Base-by-base conservation (phyloP, 1,140 invertebrate species). In the Apis florea region DNA sequence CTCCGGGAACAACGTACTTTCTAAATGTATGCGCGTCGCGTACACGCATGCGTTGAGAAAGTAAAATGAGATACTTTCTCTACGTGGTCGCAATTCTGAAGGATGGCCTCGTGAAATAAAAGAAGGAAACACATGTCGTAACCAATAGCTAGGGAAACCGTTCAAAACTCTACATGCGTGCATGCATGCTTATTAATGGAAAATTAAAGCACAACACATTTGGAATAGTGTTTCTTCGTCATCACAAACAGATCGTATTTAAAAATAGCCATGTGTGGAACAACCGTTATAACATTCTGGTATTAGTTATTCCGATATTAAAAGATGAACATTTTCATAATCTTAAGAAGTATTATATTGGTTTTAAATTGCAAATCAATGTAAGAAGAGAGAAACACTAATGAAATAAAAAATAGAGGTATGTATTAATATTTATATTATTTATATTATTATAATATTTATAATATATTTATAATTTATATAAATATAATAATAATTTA, bases 31-130 rank as follows among this genome's bases (percentile, higher is more conserved):
- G 56, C 68, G 47, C 12, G 15, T 13, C 49, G 58, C 47, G 47
- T 49, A 15, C 47, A 31, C 21, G 77, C 68, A 53, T 64, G 77
- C 51, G 49, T 21, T 51, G 59, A 2, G 69, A 79, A 79, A 72
- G 77, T 73, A 54, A 73, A 72, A 47, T n/a, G 69, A 54, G 40
- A 69, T 51, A 79, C 77, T 79, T 79, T 79, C 77, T 70, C 77
- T 71, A 51, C 76, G 76, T 51, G 54, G 51, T 47, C 40, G 51
- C 19, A 31, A 54, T 77, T 40, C 63, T 72, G 58, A 59, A 58
- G 70, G 31, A 21, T 72, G 26, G 19, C 26, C 31, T 17, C 51
- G 24, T 40, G 51, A 54, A 21, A 54, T 31, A 47, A 68, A 68
- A 54, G 26, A 54, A 58, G 54, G 70, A 59, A 72, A 56, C 54